Evolutionary conservation across 2,797 vertebrate genomes (phyloP), one percentile per base, ranked within the genome.

Genomic region (Spinibarbus caldwelli): DNA sequence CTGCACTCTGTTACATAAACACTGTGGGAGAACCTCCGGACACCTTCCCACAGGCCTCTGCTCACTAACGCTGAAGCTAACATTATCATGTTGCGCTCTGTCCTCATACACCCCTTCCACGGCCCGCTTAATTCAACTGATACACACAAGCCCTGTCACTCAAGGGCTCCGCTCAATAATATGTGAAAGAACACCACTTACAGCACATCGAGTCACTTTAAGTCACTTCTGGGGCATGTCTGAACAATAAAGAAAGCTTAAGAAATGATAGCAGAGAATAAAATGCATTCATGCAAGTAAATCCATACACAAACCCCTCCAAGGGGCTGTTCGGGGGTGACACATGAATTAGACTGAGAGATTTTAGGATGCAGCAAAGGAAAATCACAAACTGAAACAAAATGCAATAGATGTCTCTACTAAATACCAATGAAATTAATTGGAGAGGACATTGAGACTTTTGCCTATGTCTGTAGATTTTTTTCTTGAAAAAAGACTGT

Each of bases 1-100:
- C 78, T 89, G 89, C 80, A 78, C 87, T 84, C 84, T 75, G 72
- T 90, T 90, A 87, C 84, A 89, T 90, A 89, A 88, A 87, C 88
- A 88, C 78, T 79, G 87, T 88, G 77, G 86, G 87, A 89, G 86
- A 84, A 84, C 82, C 75, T 82, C 84, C 66, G 83, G 85, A 86
- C 88, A 87, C 68, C 84, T 84, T 87, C 87, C 84, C 79, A 87
- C 86, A 87, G 87, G 86, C 84, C 84, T 88, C 70, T 57, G 79
- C 85, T 86, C 68, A 6, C 47, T 79, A 76, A 49, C 15, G 17
- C 79, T 87, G 45, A 85, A 80, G 70, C 76, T 82, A 38, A 85
- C 62, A 41, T 84, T 75, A 88, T 77, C 72, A 75, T 78, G 83
- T 38, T 82, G 43, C 45, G 19, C 54, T 26, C 71, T 70, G 85